Conservation (phyloP, 2,113 vertebrate species). For the Scartelaos histophorus region DNA sequence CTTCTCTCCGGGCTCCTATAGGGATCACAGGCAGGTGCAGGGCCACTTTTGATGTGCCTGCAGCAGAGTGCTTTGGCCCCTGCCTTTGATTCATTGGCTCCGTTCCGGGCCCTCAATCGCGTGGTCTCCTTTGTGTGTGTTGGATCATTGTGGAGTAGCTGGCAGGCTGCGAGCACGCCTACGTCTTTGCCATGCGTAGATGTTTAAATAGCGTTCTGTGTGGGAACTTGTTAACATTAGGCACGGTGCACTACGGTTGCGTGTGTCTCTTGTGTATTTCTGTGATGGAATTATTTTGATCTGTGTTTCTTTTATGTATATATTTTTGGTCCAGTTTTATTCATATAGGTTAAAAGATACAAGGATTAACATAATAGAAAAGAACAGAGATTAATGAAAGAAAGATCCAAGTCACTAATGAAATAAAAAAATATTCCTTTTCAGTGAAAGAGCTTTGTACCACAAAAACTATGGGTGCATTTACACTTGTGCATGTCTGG, state of each 20-base stretch:
- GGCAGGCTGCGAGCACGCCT: conserved; percentile 13
- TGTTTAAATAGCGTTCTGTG: conserved; percentile 2
- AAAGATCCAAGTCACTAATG: too few relatives aligned
- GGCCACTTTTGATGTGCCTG: conserved; percentile 70
- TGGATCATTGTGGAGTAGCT: conserved; percentile 19
- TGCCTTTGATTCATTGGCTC: conserved; percentile 71
- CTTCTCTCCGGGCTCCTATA: neutral
- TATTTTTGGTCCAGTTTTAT: too few relatives aligned
- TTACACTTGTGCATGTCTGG: too few relatives aligned
- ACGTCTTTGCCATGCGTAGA: conserved; percentile 29
- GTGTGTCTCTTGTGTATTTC: too few relatives aligned
- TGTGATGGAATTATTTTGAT: too few relatives aligned
- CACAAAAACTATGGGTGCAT: too few relatives aligned
- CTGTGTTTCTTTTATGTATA: too few relatives aligned
- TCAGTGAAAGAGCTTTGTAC: too few relatives aligned
- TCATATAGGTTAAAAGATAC: too few relatives aligned
- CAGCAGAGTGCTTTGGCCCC: conserved; percentile 48
- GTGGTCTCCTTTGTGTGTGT: conserved; percentile 34
- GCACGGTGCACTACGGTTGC: neutral
- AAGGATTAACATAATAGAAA: too few relatives aligned
- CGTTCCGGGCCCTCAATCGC: conserved; percentile 32
- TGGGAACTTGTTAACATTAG: conserved; percentile 8
- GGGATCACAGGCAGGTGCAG: conserved; percentile 63
- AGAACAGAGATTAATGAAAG: too few relatives aligned
- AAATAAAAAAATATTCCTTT: too few relatives aligned